Base-by-base conservation (phyloP, 2,888 invertebrate species). In the Acleris cristana region DNA sequence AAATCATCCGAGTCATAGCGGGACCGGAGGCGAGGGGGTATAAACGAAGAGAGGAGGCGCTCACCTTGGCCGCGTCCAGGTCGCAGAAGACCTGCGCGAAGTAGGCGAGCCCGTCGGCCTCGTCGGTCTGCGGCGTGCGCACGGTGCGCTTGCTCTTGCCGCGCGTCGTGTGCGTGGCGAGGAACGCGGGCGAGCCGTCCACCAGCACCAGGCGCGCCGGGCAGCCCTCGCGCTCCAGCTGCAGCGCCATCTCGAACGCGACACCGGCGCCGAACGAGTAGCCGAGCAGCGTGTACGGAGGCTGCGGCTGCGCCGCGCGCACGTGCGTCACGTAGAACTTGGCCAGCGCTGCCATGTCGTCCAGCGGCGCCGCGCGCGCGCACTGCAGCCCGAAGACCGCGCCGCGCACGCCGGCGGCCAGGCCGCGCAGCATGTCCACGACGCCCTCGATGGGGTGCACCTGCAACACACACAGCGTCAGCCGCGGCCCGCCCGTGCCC, bases 261-360 rank as follows among this genome's bases (percentile, higher is more conserved):
- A 99, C 96, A 76, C 96, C 95, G 52, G 98, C 97, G 71, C 99
- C 99, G 88, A 97, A 99, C 0, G 99, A 99, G 90, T 99, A 99
- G 2, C 99, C 99, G 54, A 97, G 95, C 72, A 99, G 91, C 60
- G 95, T 95, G 93, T 98, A 99, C 3, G 99, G 98, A 71, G 98
- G 97, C 68, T 93, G 88, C 10, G 95, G 94, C 89, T 98, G 98
- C 56, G 96, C 91, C 62, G 94, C 93, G 81, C 95, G 95, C 79
- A 99, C 95, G 86, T 96, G 95, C 84, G 90, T 81, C 30, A 97
- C 92, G 87, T 97, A 97, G 88, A 94, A 95, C 53, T 88, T 83
- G 5, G 98, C 98, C 71, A 98, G 93, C 58, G 95, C 94, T 16
- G 94, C 86, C 73, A 98, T 95, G 62, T 96, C 95, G 14, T 93